Evolutionary conservation across 2,888 invertebrate species (phyloP), one percentile per base, ranked within the genome.

Genomic region (Meteorus colon): DNA sequence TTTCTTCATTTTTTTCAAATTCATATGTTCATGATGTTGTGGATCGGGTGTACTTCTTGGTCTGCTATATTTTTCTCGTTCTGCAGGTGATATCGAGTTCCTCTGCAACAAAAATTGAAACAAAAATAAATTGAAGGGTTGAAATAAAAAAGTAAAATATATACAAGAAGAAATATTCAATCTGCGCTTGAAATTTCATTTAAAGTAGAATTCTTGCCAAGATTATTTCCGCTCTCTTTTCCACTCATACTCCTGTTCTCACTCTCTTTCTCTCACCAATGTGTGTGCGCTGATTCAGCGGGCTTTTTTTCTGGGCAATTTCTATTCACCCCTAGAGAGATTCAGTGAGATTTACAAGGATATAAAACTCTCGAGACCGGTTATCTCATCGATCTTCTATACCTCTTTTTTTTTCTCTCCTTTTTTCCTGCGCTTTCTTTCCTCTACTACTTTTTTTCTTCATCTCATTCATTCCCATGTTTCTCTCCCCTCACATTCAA

Each of bases 21-120:
- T 94, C 86, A 94, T 92, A 82, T 94, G 94, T 80, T 93, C 93
- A 81, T 92, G 91, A 73, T 91, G 91, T 80, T 93, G 92, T 8
- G 94, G 93, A 85, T 94, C 94, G 27, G 93, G 93, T 19, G 95
- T 95, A 90, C 95, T 95, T 88, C 95, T 91, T 84, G 95, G 94
- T 90, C 96, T 92, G 77, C 84, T 88, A 89, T 96, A 96, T 89
- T 96, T 96, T 90, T 96, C 96, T 65, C 89, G 86, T 72, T 89
- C 89, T 73, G 94, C 95, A 12, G 96, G 96, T 77, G 96, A 96
- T 91, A 96, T 95, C 85, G 96, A 96, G 91, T 94, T 96, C 89
- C 95, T 93, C 96, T 96, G 93, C 62, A 91, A 91, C 82, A 84
- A 80, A 73, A 67, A 68, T 73, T 34, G n/a, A 75, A 48, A 31